A percentile compares a stretch with the other conserved stretches of the same genome.
phyloP scores from a whole-genome alignment of 2,797 vertebrate genomes.

The Poeciliopsis turneri region DNA sequence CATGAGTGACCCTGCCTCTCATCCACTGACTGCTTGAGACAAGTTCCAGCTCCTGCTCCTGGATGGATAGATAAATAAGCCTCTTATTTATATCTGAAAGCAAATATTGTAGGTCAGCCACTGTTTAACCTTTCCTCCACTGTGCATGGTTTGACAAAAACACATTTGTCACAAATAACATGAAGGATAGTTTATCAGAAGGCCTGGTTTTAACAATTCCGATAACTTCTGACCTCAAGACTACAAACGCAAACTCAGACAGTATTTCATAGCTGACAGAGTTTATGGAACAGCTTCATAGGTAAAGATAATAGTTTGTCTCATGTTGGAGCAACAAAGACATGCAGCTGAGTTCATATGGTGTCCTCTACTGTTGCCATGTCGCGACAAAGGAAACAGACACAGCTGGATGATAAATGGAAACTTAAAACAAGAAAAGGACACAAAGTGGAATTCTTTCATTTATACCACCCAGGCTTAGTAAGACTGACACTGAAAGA shows the following conservation, averaged over 20 bases:
- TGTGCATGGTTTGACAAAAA: neutral
- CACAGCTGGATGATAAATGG: slow-evolving; percentile 11
- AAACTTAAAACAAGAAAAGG: neutral
- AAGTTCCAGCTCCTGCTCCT: neutral
- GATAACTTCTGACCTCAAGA: slow-evolving; percentile 1
- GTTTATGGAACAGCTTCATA: neutral
- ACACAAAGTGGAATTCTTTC: neutral
- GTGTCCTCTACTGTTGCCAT: slow-evolving; percentile 13
- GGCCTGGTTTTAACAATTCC: neutral
- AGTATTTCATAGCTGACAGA: neutral
- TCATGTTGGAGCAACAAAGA: slow-evolving; percentile 2
- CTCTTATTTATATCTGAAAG: neutral
- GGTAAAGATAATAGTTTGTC: neutral
- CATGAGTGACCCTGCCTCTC: neutral
- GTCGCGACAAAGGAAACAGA: slow-evolving; percentile 23
- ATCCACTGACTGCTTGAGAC: neutral
- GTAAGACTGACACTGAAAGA: neutral
- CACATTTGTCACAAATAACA: neutral
- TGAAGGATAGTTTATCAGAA: neutral
- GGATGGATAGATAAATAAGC: neutral
- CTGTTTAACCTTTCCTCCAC: neutral
- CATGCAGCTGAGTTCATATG: neutral
- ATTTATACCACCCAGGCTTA: neutral
- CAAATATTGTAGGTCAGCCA: neutral
- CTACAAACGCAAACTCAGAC: neutral